These are phyloP conservation scores for Ephestia elutella DNA, from an alignment of 1,140 invertebrate genomes.

Conservation along the genomic window DNA sequence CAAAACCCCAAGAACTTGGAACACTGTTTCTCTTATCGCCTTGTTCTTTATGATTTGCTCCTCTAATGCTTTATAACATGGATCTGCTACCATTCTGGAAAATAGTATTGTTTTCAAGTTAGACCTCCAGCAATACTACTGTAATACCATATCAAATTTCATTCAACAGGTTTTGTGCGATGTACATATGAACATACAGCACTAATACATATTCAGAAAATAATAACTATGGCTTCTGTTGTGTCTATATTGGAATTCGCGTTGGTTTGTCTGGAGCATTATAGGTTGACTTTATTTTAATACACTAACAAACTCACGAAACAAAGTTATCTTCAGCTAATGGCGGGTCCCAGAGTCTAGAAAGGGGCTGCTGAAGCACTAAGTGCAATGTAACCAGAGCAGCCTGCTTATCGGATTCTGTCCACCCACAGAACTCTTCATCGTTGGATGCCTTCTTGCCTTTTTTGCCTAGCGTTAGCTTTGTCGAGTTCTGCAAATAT, in stretches of 20 bases:
- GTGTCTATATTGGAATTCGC: no score
- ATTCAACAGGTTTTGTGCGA: no score
- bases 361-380: conserved; percentile 80
- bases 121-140: not conserved
- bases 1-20: conserved; percentile 86
- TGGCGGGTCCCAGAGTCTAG: conserved; percentile 86
- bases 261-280: no score
- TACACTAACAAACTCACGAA: no score
- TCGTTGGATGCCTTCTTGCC: conserved; percentile 53
- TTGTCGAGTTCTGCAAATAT: conserved; percentile 51
- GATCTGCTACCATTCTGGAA: conserved; percentile 78
- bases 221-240: no score
- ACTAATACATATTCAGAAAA: no score
- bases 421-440: conserved; percentile 71
- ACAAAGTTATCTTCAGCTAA: conserved; percentile 89
- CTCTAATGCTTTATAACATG: conserved; percentile 86
- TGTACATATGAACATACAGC: no score
- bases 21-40: conserved; percentile 79
- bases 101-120: not conserved
- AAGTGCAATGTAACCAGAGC: conserved; percentile 79
- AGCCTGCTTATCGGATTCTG: conserved; percentile 74
- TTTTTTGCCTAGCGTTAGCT: conserved; percentile 66
- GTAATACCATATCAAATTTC: not conserved
- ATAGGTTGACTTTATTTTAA: no score
- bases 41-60: conserved; percentile 78